A percentile compares a stretch with the other conserved stretches of the same genome.
Conservation (phyloP, 2,113 vertebrate genomes). For the Phodopus roborovskii region DNA sequence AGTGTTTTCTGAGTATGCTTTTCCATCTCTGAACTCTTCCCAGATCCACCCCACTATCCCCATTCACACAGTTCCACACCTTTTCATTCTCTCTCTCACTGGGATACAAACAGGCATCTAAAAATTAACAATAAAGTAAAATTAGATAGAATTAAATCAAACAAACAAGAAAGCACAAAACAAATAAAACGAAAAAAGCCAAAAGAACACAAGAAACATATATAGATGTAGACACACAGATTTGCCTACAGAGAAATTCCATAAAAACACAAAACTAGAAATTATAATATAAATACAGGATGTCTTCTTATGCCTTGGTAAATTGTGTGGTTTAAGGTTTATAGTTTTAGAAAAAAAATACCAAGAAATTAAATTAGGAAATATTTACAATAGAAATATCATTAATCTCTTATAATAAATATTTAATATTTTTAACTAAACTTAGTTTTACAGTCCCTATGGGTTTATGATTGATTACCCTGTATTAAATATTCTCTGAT, state of each 20-base stretch:
- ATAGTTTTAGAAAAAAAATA: constrained; percentile 35
- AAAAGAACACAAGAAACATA: background rate
- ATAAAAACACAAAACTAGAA: background rate
- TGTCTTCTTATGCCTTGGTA: background rate
- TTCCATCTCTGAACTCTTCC: background rate
- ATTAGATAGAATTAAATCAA: background rate
- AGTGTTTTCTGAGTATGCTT: background rate
- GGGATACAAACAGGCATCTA: background rate
- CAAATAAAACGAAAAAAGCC: background rate
- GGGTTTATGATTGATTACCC: constrained; percentile 23
- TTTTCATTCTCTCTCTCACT: background rate
- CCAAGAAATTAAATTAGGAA: background rate
- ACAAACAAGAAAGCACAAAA: background rate
- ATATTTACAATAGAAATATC: background rate
- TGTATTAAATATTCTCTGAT: background rate
- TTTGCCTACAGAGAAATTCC: background rate
- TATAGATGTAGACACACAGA: background rate
- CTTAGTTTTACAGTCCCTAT: background rate
- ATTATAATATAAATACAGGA: background rate
- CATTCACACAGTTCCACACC: background rate
- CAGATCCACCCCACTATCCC: too few species aligned
- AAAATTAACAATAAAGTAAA: background rate
- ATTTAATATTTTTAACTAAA: constrained; percentile 21
- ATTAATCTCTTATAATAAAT: constrained; percentile 22
- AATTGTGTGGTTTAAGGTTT: background rate